phyloP scores from a whole-genome alignment of 2,797 vertebrate genomes.

The Perodicticus potto region DNA sequence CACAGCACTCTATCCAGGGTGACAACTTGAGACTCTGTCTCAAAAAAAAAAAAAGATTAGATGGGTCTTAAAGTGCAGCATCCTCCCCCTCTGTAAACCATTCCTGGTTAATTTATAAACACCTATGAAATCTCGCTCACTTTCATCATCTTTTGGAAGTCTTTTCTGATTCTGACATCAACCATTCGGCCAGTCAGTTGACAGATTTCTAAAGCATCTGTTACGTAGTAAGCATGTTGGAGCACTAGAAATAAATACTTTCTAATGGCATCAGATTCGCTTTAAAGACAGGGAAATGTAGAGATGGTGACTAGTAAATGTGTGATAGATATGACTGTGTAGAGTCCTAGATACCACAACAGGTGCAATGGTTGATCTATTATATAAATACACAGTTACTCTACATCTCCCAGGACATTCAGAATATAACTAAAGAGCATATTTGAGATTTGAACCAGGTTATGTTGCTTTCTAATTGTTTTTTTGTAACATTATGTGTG shows the following conservation, averaged over 20 bases:
- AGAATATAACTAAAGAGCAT: not conserved
- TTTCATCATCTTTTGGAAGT: not conserved
- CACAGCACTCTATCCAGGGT: no score
- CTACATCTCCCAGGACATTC: not conserved
- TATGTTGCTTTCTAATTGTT: slow-evolving; percentile 1
- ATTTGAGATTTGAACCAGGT: not conserved
- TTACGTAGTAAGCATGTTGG: not conserved
- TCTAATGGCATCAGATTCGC: not conserved
- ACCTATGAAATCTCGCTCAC: not conserved
- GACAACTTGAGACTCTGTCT: no score
- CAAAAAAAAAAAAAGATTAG: no score
- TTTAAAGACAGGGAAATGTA: slow-evolving; percentile 25
- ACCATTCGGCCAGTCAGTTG: not conserved
- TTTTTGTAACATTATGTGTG: slow-evolving; percentile 1
- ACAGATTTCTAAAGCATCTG: not conserved
- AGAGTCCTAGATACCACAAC: not conserved
- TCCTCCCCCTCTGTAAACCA: not conserved
- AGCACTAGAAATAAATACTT: not conserved
- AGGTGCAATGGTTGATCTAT: not conserved
- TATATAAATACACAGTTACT: not conserved
- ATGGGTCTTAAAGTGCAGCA: not conserved
- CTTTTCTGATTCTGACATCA: slow-evolving; percentile 2
- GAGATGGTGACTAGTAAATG: not conserved
- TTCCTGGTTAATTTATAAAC: not conserved
- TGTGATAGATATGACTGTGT: not conserved